Evolutionary conservation across 2,888 invertebrate species (phyloP), one percentile per base, ranked within the genome.

Genomic region (Perdita meconis): DNA sequence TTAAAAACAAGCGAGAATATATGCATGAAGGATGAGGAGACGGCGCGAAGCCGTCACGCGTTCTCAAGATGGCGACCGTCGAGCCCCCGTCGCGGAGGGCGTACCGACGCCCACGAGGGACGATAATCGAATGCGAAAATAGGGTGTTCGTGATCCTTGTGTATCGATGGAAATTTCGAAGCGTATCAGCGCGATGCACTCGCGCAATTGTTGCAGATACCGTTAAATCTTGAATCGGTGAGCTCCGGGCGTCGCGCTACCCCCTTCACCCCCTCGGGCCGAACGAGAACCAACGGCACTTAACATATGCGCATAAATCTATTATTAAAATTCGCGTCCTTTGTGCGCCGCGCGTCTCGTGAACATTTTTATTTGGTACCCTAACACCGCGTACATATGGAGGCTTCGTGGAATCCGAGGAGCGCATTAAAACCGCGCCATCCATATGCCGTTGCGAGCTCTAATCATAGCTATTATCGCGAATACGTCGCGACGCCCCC

Each of bases 301-400:
- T 89, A 91, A 89, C 92, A 92, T 92, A 92, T 92, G 92, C 90
- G 92, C 92, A 92, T 92, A 92, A 92, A 92, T 92, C 90, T 88
- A 92, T 92, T 92, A 92, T 92, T 90, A 89, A 91, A 90, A 92
- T 92, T 87, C 79, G 75, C 78, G 80, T 57, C 83, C 87, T 90
- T 91, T 91, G 90, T 90, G 38, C 67, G 22, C 26, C n/a, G 66
- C 50, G 63, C 51, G 68, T 69, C 50, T 51, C 51, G 30, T 38
- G 82, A 86, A 84, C 87, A 88, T 85, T 84, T 87, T 87, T 87
- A 86, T 86, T 82, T 74, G 78, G 80, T 53, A 82, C 83, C 87
- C 87, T 72, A 78, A 50, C 26, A 13, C 24, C 65, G 40, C 84
- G 88, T 89, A 86, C 89, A 88, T 89, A 89, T 89, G 89, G 89